A percentile compares a stretch with the other conserved stretches of the same genome.
Evolutionary conservation across 2,113 vertebrate species (phyloP).

Genomic region (Miniopterus natalensis): DNA sequence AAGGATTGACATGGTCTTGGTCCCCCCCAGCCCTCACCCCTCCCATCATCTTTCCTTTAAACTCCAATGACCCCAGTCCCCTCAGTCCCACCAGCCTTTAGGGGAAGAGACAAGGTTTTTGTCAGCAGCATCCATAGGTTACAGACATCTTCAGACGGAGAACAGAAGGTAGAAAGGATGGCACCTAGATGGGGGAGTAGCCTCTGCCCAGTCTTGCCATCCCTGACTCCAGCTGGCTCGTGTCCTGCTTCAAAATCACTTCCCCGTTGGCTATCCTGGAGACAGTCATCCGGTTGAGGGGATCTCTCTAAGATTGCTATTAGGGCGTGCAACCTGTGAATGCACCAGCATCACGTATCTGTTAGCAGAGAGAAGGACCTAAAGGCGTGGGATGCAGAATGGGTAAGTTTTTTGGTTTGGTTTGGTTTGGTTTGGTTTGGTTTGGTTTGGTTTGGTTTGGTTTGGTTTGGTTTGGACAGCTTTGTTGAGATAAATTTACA

Average conservation of each 20-base stretch:
- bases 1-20: background rate
- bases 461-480: background rate
- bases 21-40: background rate
- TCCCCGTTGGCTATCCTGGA: background rate
- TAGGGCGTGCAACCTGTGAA: accelerated
- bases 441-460: background rate
- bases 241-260: background rate
- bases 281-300: background rate
- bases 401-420: background rate
- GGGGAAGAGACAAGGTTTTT: background rate
- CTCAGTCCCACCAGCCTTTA: background rate
- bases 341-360: background rate
- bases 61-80: background rate
- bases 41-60: background rate
- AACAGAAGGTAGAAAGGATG: background rate
- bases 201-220: too few relatives aligned
- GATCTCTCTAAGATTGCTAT: background rate
- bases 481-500: background rate
- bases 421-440: background rate
- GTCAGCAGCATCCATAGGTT: background rate
- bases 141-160: background rate
- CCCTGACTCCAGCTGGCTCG: background rate
- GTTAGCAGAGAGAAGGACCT: background rate
- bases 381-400: too few relatives aligned
- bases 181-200: background rate